Conservation (phyloP, 1,140 invertebrate genomes). For the Drosophila ficusphila region DNA sequence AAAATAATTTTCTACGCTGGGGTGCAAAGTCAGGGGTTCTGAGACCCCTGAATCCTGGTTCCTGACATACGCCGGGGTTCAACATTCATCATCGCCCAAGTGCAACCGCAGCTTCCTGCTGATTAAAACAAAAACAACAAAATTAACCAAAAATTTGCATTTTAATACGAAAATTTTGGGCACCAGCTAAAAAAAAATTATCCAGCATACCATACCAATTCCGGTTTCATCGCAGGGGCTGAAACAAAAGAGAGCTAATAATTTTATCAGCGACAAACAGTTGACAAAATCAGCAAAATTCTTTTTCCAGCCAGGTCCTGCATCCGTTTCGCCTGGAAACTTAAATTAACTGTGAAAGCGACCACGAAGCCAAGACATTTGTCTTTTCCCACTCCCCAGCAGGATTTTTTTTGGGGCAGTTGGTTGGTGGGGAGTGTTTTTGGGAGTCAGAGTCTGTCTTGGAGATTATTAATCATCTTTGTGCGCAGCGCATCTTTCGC, state of each 20-base stretch:
- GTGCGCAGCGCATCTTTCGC: conserved; percentile 68
- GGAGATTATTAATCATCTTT: conserved; percentile 81
- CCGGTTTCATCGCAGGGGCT: conserved; percentile 1
- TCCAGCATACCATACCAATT: not conserved
- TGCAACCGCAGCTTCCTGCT: conserved; percentile 64
- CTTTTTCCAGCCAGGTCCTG: conserved; percentile 42
- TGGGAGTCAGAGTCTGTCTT: conserved; percentile 36
- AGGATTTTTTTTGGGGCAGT: conserved; percentile 28
- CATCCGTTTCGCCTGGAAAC: conserved; percentile 68
- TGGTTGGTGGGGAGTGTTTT: not conserved
- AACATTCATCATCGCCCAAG: conserved; percentile 73
- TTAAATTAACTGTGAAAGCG: conserved; percentile 83
- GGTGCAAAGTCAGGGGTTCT: conserved; percentile 17
- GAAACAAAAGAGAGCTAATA: conserved; percentile 77
- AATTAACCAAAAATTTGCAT: conserved; percentile 81
- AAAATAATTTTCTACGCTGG: conserved; percentile 40
- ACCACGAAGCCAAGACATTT: conserved; percentile 82
- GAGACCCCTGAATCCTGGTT: conserved; percentile 21
- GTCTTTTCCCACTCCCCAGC: conserved; percentile 56
- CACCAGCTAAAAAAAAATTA: conserved; percentile 11
- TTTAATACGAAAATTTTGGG: conserved; percentile 70
- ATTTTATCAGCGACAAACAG: conserved; percentile 83
- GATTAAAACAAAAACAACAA: conserved; percentile 80
- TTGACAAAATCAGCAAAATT: conserved; percentile 83
- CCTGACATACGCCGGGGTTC: conserved; percentile 64